A percentile compares a stretch with the other conserved stretches of the same genome.
Evolutionary conservation across 2,797 vertebrate genomes (phyloP).

Genomic region (Muscicapa comitata): DNA sequence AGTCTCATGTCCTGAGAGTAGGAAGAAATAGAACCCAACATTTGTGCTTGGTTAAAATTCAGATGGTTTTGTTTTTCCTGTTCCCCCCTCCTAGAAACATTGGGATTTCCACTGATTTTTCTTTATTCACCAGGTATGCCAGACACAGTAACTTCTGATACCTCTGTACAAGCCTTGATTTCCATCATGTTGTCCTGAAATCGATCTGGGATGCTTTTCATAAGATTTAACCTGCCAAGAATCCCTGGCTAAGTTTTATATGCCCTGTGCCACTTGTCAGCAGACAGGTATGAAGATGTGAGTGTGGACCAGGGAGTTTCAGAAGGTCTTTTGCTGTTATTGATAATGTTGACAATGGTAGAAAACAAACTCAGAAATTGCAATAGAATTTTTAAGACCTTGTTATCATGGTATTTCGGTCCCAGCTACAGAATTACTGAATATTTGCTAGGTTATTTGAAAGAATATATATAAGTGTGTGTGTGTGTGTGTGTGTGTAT

Average conservation of each 20-base stretch:
- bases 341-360: neutral
- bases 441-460: neutral
- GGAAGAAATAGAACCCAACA: neutral
- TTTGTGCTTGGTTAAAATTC: neutral
- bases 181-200: neutral
- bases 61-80: neutral
- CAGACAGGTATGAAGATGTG: neutral
- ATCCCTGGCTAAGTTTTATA: neutral
- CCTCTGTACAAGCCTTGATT: neutral
- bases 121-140: neutral
- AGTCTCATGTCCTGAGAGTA: accelerated
- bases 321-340: neutral
- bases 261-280: neutral
- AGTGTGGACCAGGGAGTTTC: neutral
- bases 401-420: neutral
- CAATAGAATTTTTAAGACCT: neutral
- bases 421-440: neutral
- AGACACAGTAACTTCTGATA: neutral
- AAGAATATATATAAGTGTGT: neutral
- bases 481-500: accelerated
- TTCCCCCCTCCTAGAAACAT: neutral
- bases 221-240: neutral
- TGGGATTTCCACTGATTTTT: neutral
- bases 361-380: neutral
- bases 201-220: neutral